phyloP scores from a whole-genome alignment of 2,797 vertebrate species.

The Melopsittacus undulatus region DNA sequence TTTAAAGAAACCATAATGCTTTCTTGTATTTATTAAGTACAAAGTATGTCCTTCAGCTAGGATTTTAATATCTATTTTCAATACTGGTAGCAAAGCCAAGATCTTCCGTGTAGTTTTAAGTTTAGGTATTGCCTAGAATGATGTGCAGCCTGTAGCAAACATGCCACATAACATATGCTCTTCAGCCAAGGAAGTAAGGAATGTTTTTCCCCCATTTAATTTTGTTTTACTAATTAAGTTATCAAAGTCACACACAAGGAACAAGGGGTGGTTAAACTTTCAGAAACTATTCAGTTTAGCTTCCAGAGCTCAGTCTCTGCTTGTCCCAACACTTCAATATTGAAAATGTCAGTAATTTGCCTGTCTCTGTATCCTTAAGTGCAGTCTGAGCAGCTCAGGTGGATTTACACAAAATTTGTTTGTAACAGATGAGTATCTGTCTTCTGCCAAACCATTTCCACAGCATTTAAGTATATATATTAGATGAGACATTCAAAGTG shows the following conservation, averaged over 20 bases:
- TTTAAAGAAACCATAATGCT: neutral
- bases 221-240: neutral
- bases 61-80: neutral
- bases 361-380: slow-evolving; percentile 31
- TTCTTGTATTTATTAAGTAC: neutral
- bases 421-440: slow-evolving; percentile 52
- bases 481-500: slow-evolving; percentile 22
- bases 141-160: neutral
- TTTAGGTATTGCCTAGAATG: neutral
- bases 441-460: slow-evolving; percentile 6
- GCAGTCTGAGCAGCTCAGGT: slow-evolving; percentile 23
- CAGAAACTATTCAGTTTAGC: slow-evolving; percentile 10
- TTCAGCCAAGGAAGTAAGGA: neutral
- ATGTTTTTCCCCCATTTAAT: slow-evolving; percentile 11
- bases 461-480: neutral
- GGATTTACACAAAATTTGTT: slow-evolving; percentile 45
- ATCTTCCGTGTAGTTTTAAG: neutral
- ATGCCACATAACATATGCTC: neutral
- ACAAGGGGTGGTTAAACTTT: neutral
- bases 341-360: slow-evolving; percentile 38
- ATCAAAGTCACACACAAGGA: neutral
- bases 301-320: slow-evolving; percentile 9
- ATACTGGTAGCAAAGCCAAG: neutral
- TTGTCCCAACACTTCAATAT: slow-evolving; percentile 37
- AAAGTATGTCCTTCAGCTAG: neutral